These are phyloP conservation scores for Dolichoris vasculosae DNA, from an alignment of 1,140 invertebrate genomes.

Conservation along the genomic window DNA sequence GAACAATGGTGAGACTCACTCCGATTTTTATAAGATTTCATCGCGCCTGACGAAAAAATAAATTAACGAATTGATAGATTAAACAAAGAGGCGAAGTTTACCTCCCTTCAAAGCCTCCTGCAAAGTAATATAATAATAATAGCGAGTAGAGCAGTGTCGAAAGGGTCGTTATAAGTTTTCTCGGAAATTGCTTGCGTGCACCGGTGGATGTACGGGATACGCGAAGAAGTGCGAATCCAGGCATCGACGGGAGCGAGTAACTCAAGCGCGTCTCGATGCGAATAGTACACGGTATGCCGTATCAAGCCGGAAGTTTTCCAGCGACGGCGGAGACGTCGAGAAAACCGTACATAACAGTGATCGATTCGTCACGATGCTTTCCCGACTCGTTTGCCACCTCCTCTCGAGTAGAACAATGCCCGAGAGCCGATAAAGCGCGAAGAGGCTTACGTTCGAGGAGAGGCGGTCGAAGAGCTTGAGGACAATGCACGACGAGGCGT, in stretches of 20 bases:
- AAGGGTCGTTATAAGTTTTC: background rate
- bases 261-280: background rate
- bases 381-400: background rate
- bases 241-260: background rate
- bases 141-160: too few species aligned
- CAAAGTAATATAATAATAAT: too few species aligned
- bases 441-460: background rate
- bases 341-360: background rate
- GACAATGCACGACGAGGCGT: background rate
- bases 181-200: background rate
- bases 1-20: too few species aligned
- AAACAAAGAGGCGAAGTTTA: too few species aligned
- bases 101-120: too few species aligned
- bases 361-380: slow-evolving; percentile 23
- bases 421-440: background rate
- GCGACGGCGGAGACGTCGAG: background rate
- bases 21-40: too few species aligned
- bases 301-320: slow-evolving; percentile 37
- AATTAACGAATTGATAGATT: too few species aligned
- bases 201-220: too few species aligned
- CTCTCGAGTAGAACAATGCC: background rate
- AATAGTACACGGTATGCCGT: background rate
- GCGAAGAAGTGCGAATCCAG: too few species aligned
- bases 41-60: too few species aligned
- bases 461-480: background rate